Evolutionary conservation across 2,113 vertebrate genomes (phyloP).

Genomic region (Rhabdornis inornatus): DNA sequence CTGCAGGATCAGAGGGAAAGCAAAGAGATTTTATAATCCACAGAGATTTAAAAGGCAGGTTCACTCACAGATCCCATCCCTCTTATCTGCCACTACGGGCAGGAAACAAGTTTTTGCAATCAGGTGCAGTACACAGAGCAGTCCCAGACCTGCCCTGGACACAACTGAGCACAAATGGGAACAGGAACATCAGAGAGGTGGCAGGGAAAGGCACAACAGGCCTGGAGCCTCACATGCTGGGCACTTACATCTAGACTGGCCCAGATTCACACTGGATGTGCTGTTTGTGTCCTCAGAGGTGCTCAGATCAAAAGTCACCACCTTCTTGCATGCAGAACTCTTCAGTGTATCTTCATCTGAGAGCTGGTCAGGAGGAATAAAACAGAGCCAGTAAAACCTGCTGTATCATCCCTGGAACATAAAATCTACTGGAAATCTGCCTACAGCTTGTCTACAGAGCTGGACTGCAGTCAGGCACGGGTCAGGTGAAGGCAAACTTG

Average conservation of each 20-base stretch:
- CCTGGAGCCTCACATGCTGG: fast-evolving
- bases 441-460: not conserved
- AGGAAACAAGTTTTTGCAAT: not conserved
- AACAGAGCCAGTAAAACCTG: not conserved
- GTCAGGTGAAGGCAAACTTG: not conserved
- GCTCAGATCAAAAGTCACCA: constrained; percentile 88
- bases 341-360: constrained; percentile 75
- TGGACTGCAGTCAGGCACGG: not conserved
- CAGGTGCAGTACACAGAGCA: fast-evolving
- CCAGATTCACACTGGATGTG: constrained; percentile 18
- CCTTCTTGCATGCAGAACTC: constrained; percentile 65
- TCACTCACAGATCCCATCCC: not conserved
- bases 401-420: not conserved
- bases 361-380: constrained; percentile 61
- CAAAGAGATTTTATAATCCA: not conserved
- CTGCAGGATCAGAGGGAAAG: not conserved
- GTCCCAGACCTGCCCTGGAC: not conserved
- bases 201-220: not conserved
- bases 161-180: not conserved
- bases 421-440: not conserved
- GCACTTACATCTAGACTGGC: constrained; percentile 31
- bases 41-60: not conserved
- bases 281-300: constrained; percentile 80
- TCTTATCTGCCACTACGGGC: not conserved
- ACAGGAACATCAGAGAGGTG: not conserved